Conservation (phyloP, 2,797 vertebrate species). For the Buphagus erythrorhynchus region DNA sequence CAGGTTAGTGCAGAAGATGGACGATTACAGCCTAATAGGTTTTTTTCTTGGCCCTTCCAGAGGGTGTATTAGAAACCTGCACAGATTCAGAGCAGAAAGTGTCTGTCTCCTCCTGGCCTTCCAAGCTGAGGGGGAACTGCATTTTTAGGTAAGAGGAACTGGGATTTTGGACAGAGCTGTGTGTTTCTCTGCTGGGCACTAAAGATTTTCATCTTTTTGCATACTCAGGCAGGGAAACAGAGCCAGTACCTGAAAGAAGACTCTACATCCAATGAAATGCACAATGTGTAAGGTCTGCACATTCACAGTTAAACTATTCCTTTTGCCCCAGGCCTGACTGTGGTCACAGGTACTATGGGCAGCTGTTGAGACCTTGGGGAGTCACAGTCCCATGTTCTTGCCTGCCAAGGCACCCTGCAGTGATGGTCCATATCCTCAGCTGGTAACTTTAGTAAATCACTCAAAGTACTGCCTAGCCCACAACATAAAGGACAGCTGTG, state of each 20-base stretch:
- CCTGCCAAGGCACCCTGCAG: not conserved
- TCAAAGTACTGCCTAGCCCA: not conserved
- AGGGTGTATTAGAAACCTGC: not conserved
- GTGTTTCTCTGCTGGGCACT: not conserved
- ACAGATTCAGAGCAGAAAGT: not conserved
- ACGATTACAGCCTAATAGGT: conserved; percentile 12
- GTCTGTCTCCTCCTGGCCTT: not conserved
- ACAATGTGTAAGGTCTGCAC: not conserved
- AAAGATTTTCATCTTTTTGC: not conserved
- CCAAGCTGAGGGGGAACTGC: not conserved
- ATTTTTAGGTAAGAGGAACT: not conserved
- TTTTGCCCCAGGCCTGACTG: not conserved
- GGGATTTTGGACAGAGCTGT: not conserved
- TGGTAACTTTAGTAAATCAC: not conserved
- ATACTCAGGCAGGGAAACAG: not conserved
- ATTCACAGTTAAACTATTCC: not conserved
- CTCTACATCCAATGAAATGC: not conserved
- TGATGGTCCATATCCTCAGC: not conserved
- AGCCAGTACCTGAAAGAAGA: not conserved
- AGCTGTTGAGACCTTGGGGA: not conserved
- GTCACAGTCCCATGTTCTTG: not conserved
- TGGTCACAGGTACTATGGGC: not conserved
- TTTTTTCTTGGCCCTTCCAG: not conserved
- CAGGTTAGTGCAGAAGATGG: conserved; percentile 47
- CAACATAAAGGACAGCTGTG: conserved; percentile 5